Evolutionary conservation across 1,140 invertebrate genomes (phyloP).

Genomic region (Euborellia annulipes): DNA sequence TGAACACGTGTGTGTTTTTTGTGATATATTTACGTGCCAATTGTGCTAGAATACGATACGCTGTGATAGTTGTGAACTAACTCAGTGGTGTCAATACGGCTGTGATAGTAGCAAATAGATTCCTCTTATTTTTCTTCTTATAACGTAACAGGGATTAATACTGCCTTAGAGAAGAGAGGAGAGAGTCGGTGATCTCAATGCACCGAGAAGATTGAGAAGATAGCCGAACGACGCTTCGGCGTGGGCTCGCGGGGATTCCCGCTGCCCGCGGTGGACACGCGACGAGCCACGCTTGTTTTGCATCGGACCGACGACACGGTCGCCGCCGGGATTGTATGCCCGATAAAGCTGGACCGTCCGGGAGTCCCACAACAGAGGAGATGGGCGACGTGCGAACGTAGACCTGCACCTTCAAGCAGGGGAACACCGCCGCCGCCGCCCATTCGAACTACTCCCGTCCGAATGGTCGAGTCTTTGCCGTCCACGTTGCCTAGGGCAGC

Average conservation of each 20-base stretch:
- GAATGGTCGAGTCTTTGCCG: background rate
- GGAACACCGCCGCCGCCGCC: background rate
- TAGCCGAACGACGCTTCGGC: background rate
- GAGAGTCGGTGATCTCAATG: too few species aligned
- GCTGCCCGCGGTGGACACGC: background rate
- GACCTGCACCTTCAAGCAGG: background rate
- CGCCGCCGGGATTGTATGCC: background rate
- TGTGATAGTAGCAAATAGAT: too few species aligned
- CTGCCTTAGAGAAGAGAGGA: too few species aligned
- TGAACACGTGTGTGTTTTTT: too few species aligned
- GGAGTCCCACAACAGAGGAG: background rate
- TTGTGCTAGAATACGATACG: too few species aligned
- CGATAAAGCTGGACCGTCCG: background rate
- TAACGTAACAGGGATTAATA: too few species aligned
- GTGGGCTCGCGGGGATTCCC: constrained; percentile 1
- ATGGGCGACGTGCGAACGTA: background rate
- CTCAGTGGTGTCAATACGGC: too few species aligned
- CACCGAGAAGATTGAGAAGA: too few species aligned
- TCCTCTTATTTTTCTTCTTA: too few species aligned
- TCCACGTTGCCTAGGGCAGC: background rate
- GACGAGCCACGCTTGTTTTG: background rate
- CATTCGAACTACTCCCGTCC: too few species aligned
- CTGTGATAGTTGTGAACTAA: too few species aligned
- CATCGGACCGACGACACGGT: background rate
- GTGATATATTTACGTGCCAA: too few species aligned